Evolutionary conservation across 2,113 vertebrate genomes (phyloP).

Genomic region (Aplodontia rufa): DNA sequence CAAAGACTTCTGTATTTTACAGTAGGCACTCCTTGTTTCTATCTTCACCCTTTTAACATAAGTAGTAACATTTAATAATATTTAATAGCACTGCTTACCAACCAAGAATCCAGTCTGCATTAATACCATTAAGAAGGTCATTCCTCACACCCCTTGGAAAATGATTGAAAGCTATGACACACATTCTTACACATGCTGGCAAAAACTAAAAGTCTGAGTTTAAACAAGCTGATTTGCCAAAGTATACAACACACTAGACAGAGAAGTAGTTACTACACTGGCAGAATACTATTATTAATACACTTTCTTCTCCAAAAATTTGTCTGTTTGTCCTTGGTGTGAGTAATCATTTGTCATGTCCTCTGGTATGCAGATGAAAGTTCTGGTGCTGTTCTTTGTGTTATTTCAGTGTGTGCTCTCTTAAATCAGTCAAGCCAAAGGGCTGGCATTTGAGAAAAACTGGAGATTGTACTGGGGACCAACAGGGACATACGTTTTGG

Average conservation of each 20-base stretch:
- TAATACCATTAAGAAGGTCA: background rate
- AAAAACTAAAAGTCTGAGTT: constrained; percentile 62
- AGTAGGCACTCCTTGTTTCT: background rate
- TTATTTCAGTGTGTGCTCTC: background rate
- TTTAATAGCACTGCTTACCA: background rate
- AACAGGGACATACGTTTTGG: background rate
- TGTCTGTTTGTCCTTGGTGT: constrained; percentile 13
- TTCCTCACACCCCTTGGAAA: constrained; percentile 11
- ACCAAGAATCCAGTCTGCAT: background rate
- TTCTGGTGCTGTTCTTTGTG: background rate
- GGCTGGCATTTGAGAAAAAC: background rate
- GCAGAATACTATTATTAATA: constrained; percentile 52
- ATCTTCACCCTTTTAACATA: background rate
- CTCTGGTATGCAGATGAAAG: background rate
- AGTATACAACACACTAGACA: constrained; percentile 22
- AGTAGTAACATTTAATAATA: background rate
- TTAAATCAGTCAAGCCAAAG: background rate
- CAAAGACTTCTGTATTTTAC: background rate
- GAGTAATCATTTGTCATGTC: background rate
- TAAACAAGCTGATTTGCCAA: constrained; percentile 71
- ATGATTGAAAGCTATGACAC: constrained; percentile 44
- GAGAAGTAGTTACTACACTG: constrained; percentile 1
- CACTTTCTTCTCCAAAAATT: constrained; percentile 40
- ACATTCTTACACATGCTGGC: constrained; percentile 53
- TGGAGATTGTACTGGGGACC: background rate